phyloP scores from a whole-genome alignment of 2,113 vertebrate species.

The Chaetorhynchus papuensis region DNA sequence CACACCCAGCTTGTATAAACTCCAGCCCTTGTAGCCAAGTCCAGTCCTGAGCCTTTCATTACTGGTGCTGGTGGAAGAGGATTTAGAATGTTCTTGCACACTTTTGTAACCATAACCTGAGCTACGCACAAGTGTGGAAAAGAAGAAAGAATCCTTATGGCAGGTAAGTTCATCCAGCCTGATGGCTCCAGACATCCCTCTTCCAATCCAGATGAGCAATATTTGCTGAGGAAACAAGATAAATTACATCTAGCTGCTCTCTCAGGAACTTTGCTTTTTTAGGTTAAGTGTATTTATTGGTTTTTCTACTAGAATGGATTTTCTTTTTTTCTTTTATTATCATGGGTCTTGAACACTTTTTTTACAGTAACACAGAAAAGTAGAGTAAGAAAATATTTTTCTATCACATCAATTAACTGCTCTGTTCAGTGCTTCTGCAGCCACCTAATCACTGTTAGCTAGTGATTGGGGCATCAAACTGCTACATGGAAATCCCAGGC shows the following conservation, averaged over 20 bases:
- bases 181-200: not conserved
- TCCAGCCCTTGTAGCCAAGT: not conserved
- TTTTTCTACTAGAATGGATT: not conserved
- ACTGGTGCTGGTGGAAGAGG: not conserved
- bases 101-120: not conserved
- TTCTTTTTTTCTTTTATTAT: not conserved
- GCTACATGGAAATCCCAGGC: not conserved
- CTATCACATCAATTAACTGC: not conserved
- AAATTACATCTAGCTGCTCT: not conserved
- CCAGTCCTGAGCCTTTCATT: not conserved
- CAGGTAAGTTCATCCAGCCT: constrained; percentile 15
- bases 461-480: not conserved
- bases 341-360: not conserved
- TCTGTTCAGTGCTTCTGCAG: not conserved
- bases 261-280: not conserved
- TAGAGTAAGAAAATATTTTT: not conserved
- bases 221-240: not conserved
- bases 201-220: not conserved
- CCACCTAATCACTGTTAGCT: not conserved
- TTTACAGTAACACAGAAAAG: not conserved
- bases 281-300: not conserved
- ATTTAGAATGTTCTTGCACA: not conserved
- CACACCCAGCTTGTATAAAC: constrained; percentile 50
- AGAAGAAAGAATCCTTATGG: constrained; percentile 41
- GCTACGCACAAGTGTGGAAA: not conserved